Evolutionary conservation across 2,113 vertebrate species (phyloP), one percentile per base, ranked within the genome.

Genomic region (Bungarus multicinctus): DNA sequence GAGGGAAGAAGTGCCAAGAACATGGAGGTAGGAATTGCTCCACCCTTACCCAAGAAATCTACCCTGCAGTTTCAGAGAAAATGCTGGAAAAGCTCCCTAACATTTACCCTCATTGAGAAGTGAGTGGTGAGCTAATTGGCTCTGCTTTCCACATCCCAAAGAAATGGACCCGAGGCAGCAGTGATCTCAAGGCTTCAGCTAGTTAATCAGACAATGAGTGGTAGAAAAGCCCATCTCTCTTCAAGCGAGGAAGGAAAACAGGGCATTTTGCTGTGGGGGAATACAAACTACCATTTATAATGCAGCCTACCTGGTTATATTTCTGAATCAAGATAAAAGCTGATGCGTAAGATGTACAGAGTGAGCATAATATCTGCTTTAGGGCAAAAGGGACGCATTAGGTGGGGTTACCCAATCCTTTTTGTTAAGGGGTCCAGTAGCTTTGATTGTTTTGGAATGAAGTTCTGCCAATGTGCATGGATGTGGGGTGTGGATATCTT

Each of bases 231-330:
- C 25, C 43, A 39, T 53, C n/a, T 64, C 20, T 47, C 39, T 57
- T 39, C 34, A 91, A 53, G 64, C 5, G 18, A 90, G 34, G 18
- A 69, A 93, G 47, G 7, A 45, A 90, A 69, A 10, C 8, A 54
- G 0, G 4, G 1, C 39, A 57, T 23, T 3, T 23, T 47, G 20
- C 23, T 22, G 90, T 39, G 85, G 58, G 58, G 45, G 87, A 88
- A 53, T 89, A 89, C 5, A 81, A 86, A 45, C 14, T 89, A 85
- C 96, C 96, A 97, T 96, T 97, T 6, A 25, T 93, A 87, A 87
- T 90, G 94, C 92, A 93, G 89, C 34, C 34, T 10, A 87, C 39
- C 58, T 86, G 20, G 92, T 11, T 96, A 94, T 85, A 52, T 81
- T 81, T 81, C 74, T 81, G 34, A 81, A 22, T 81, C 74, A 55